Evolutionary conservation across 2,797 vertebrate species (phyloP), one percentile per base, ranked within the genome.

Genomic region (Cyclura pinguis): DNA sequence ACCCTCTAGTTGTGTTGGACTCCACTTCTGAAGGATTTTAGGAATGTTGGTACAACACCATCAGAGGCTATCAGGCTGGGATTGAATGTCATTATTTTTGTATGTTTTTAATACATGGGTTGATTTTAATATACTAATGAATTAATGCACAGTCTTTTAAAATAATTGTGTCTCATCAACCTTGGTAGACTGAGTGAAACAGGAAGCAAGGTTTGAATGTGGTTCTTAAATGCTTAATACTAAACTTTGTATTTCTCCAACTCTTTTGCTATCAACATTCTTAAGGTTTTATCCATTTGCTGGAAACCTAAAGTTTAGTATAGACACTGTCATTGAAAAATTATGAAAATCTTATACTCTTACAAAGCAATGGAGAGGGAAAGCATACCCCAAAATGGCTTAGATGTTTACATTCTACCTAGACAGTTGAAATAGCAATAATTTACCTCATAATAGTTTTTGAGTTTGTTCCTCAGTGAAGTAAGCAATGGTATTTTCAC

Each of bases 101-200:
- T 57, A 76, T 72, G 92, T 52, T 64, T 86, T 47, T 62, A 62
- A 86, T 52, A 82, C 4, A 20, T 50, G 32, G 22, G 80, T 90
- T 86, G 55, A 83, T 83, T 74, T 77, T 83, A 69, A 77, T 83
- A 29, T 6, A 77, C 59, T 32, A 67, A 83, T 67, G 50, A 86
- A 86, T 22, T 14, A 42, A 86, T 47, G 1, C 27, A n/a, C 32
- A 57, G 35, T 62, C 16, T 76, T 76, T 38, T 50, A 52, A 52
- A 83, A 69, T 32, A 38, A 7, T 35, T 74, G 22, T 16, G 6
- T 85, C 22, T 4, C 38, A 18, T 50, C 24, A 64, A 32, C 27
- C 67, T n/a, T 50, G 82, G 47, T 42, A 59, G 22, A 72, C 50
- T 59, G 78, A 67, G 16, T 32, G 74, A 80, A 78, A 80, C 38